These are phyloP conservation scores for Stenotaenia linearis DNA, from an alignment of 2,888 invertebrate species.

Conservation along the genomic window DNA sequence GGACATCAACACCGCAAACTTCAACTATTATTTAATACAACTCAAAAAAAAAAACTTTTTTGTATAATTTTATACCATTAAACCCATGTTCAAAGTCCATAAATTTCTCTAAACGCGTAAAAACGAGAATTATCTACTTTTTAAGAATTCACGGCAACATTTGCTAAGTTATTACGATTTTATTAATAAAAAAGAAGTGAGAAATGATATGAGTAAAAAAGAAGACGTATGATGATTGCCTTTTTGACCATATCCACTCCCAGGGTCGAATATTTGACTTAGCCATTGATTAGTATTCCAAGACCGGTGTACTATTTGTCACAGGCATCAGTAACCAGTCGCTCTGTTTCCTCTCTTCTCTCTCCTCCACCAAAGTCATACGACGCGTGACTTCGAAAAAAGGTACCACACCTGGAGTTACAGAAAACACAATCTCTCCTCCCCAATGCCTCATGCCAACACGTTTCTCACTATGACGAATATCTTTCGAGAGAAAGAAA, in stretches of 20 bases:
- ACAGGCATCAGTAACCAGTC: constrained; percentile 13
- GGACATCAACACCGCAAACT: neutral
- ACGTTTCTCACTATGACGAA: neutral
- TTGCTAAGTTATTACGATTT: neutral
- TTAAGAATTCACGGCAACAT: neutral
- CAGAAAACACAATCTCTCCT: neutral
- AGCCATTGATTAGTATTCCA: constrained; percentile 3
- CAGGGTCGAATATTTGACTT: constrained; percentile 13
- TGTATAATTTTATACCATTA: neutral
- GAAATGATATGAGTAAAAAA: neutral
- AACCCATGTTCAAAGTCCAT: neutral
- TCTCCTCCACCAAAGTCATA: neutral
- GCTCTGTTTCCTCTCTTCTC: neutral
- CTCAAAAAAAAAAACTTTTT: neutral
- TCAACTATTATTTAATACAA: neutral
- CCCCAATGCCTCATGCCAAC: neutral
- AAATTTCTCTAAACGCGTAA: neutral
- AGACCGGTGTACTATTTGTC: neutral
- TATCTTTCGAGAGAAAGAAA: neutral
- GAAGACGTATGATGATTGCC: constrained; percentile 4
- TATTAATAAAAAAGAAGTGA: neutral
- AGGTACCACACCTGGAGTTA: constrained; percentile 5
- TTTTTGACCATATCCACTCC: neutral
- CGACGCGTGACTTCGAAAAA: neutral
- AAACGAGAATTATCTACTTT: neutral